These are phyloP conservation scores for Argynnis bischoffii DNA, from an alignment of 2,888 invertebrate species.

Conservation along the genomic window DNA sequence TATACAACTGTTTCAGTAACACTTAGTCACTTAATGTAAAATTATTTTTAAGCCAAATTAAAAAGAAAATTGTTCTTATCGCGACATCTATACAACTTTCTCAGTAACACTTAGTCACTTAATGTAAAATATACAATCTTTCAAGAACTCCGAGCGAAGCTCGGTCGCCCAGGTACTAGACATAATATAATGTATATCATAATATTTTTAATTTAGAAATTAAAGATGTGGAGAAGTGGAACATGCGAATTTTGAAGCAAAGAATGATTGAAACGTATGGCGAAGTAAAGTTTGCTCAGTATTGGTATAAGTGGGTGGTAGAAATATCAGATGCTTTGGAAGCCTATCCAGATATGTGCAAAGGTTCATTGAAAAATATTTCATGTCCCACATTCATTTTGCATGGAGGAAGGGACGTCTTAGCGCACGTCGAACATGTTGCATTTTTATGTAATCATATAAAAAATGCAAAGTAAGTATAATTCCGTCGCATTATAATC, in stretches of 20 bases:
- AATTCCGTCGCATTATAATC: not conserved
- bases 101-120: too few relatives aligned
- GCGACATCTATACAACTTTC: too few relatives aligned
- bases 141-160: too few relatives aligned
- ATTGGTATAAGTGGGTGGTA: constrained; percentile 87
- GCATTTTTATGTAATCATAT: constrained; percentile 20
- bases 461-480: constrained; percentile 29
- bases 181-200: too few relatives aligned
- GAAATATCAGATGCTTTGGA: constrained; percentile 54
- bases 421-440: constrained; percentile 15
- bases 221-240: constrained; percentile 87
- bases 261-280: constrained; percentile 87
- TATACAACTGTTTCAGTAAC: too few relatives aligned
- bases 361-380: constrained; percentile 79
- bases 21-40: too few relatives aligned
- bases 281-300: constrained; percentile 82
- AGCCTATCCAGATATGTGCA: constrained; percentile 84
- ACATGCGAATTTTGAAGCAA: constrained; percentile 83
- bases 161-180: too few relatives aligned
- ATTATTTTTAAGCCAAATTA: too few relatives aligned
- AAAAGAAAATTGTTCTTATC: too few relatives aligned
- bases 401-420: constrained; percentile 20
- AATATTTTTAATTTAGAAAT: constrained; percentile 64
- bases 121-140: too few relatives aligned
- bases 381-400: constrained; percentile 57